Conservation (phyloP, 2,113 vertebrate genomes). For the Brevimyrus niger region DNA sequence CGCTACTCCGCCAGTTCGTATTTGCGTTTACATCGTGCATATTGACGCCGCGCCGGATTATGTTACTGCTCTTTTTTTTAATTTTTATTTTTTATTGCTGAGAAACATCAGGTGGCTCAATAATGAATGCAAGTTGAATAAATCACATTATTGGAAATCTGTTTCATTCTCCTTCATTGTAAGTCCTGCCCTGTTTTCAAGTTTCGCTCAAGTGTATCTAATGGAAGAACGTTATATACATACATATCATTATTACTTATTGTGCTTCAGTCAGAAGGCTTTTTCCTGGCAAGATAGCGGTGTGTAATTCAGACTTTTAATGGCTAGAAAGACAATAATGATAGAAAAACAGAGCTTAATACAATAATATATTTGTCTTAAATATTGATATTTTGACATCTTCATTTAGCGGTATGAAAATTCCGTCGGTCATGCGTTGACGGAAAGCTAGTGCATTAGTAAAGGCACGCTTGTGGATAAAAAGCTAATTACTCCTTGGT, state of each 20-base stretch:
- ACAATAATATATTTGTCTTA: neutral
- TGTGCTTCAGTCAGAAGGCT: neutral
- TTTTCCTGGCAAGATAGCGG: neutral
- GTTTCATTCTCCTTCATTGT: neutral
- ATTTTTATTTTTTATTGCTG: neutral
- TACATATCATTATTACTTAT: neutral
- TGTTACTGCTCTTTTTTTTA: neutral
- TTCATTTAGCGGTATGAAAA: neutral
- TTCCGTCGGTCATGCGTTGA: neutral
- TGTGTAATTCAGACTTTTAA: neutral
- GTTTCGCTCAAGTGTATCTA: neutral
- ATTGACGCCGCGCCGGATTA: neutral
- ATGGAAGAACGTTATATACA: neutral
- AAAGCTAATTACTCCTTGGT: neutral
- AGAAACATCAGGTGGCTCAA: neutral
- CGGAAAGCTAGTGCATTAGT: neutral
- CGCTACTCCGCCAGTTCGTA: neutral
- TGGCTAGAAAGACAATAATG: slow-evolving; percentile 2
- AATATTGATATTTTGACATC: slow-evolving; percentile 1
- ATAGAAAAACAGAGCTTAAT: neutral
- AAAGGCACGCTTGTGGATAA: neutral
- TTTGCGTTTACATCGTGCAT: neutral
- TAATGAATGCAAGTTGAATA: slow-evolving; percentile 8
- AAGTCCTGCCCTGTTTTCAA: neutral
- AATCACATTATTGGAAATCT: slow-evolving; percentile 10